Evolutionary conservation across 2,888 invertebrate genomes (phyloP).

Genomic region (Subacronicta megacephala): DNA sequence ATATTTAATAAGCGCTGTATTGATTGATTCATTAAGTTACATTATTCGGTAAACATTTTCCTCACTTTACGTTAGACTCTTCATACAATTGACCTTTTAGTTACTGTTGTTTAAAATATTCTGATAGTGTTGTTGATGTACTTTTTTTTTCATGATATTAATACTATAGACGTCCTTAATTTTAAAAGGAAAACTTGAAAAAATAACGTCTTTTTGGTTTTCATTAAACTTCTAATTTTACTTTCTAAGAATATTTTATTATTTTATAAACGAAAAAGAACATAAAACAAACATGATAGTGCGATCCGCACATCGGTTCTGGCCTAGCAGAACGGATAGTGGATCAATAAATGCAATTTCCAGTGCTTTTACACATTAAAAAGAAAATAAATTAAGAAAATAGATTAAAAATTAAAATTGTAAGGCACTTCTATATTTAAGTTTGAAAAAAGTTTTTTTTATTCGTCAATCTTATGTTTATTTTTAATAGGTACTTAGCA

Average conservation of each 20-base stretch:
- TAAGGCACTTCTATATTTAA: conserved; percentile 89
- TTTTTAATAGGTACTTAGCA: conserved; percentile 71
- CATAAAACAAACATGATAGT: conserved; percentile 56
- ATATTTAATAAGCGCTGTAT: conserved; percentile 59
- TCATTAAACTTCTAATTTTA: conserved; percentile 48
- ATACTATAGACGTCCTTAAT: conserved; percentile 50
- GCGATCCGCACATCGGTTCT: conserved; percentile 68
- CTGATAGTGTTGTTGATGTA: conserved; percentile 50
- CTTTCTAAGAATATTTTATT: conserved; percentile 63
- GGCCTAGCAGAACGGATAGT: conserved; percentile 69
- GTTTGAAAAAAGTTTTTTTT: conserved; percentile 78
- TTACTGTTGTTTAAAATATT: conserved; percentile 63
- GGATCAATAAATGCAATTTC: conserved; percentile 85
- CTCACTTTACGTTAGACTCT: conserved; percentile 60
- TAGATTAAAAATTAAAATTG: conserved; percentile 84
- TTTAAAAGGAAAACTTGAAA: conserved; percentile 47
- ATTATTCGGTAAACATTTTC: conserved; percentile 56
- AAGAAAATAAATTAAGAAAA: conserved; percentile 72
- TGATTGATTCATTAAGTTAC: conserved; percentile 53
- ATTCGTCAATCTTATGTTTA: conserved; percentile 72
- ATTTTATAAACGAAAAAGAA: conserved; percentile 60
- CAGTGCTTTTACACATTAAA: conserved; percentile 70
- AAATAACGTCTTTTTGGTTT: conserved; percentile 47
- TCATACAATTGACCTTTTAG: conserved; percentile 82
- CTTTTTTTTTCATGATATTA: conserved; percentile 36